These are phyloP conservation scores for Diachrysia chrysitis DNA, from an alignment of 2,888 invertebrate species.

Conservation along the genomic window DNA sequence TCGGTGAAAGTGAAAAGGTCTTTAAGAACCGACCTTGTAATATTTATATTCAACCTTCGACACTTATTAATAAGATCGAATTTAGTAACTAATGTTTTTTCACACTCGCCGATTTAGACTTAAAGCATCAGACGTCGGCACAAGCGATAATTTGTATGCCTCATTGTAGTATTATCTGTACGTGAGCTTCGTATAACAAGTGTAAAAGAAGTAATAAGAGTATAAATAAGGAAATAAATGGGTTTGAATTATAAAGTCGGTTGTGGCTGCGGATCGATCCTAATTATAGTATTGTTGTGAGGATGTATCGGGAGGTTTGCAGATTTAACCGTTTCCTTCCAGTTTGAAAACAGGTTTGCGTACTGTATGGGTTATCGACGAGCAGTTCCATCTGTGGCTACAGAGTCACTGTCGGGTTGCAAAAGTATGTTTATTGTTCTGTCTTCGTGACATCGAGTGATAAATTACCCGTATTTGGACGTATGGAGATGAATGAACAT, in stretches of 20 bases:
- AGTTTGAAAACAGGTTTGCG: slow-evolving; percentile 49
- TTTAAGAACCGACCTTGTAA: slow-evolving; percentile 47
- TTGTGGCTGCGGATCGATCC: slow-evolving; percentile 69
- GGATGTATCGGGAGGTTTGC: slow-evolving; percentile 54
- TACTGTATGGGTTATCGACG: slow-evolving; percentile 48
- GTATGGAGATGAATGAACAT: slow-evolving; percentile 54
- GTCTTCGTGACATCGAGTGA: slow-evolving; percentile 46
- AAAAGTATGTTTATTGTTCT: slow-evolving; percentile 56
- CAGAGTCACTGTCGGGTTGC: slow-evolving; percentile 39
- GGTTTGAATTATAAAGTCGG: slow-evolving; percentile 74
- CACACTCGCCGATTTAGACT: slow-evolving; percentile 71
- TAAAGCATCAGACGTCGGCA: slow-evolving; percentile 77
- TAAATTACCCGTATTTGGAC: slow-evolving; percentile 57
- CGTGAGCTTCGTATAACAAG: slow-evolving; percentile 84
- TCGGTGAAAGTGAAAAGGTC: slow-evolving; percentile 70
- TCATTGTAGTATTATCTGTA: slow-evolving; percentile 87
- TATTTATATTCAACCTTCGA: slow-evolving; percentile 60
- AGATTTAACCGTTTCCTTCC: slow-evolving; percentile 52
- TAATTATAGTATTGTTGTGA: slow-evolving; percentile 71
- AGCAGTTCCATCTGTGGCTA: slow-evolving; percentile 42
- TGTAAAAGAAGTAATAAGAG: slow-evolving; percentile 78
- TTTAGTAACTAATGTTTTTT: slow-evolving; percentile 45
- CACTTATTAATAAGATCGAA: slow-evolving; percentile 44
- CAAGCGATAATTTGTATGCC: slow-evolving; percentile 88
- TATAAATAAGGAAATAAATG: slow-evolving; percentile 83